These are phyloP conservation scores for Drosophila picticornis DNA, from an alignment of 2,888 invertebrate species.

Conservation along the genomic window DNA sequence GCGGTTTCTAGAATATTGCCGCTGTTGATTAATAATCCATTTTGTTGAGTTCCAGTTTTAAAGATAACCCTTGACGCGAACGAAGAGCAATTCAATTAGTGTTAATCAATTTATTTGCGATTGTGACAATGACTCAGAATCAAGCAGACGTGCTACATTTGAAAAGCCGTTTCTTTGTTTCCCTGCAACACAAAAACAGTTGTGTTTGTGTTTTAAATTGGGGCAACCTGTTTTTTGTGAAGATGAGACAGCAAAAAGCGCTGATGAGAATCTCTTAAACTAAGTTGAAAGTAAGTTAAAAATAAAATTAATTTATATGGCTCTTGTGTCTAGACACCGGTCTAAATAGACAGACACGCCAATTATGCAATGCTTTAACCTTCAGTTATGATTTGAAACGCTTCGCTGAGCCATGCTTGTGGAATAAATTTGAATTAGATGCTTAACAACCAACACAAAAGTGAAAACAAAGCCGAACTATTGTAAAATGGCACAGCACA, in stretches of 20 bases:
- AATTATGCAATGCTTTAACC: slow-evolving; percentile 43
- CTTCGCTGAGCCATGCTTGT: slow-evolving; percentile 47
- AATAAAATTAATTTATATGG: neutral
- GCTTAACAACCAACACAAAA: slow-evolving; percentile 20
- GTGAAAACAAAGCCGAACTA: slow-evolving; percentile 34
- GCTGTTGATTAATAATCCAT: neutral
- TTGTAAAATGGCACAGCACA: slow-evolving; percentile 31
- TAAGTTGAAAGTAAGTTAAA: neutral
- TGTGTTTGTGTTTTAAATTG: slow-evolving; percentile 2
- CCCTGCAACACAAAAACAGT: neutral
- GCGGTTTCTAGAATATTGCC: neutral
- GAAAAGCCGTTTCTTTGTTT: neutral
- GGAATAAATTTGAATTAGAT: slow-evolving; percentile 60
- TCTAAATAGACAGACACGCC: slow-evolving; percentile 2
- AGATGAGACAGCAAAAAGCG: slow-evolving; percentile 3
- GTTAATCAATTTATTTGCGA: slow-evolving; percentile 27
- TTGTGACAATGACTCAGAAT: slow-evolving; percentile 24
- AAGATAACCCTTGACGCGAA: neutral
- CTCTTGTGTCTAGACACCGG: slow-evolving; percentile 20
- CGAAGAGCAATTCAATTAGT: slow-evolving; percentile 7
- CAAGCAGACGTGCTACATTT: slow-evolving; percentile 16
- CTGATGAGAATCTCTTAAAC: slow-evolving; percentile 15
- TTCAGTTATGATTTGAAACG: slow-evolving; percentile 41
- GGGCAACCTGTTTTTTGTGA: slow-evolving; percentile 22
- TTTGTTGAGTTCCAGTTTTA: slow-evolving; percentile 3